Percentiles rank a stretch among this genome's conserved stretches.
Conservation (phyloP, 2,888 invertebrate species). For the Nebria salina region DNA sequence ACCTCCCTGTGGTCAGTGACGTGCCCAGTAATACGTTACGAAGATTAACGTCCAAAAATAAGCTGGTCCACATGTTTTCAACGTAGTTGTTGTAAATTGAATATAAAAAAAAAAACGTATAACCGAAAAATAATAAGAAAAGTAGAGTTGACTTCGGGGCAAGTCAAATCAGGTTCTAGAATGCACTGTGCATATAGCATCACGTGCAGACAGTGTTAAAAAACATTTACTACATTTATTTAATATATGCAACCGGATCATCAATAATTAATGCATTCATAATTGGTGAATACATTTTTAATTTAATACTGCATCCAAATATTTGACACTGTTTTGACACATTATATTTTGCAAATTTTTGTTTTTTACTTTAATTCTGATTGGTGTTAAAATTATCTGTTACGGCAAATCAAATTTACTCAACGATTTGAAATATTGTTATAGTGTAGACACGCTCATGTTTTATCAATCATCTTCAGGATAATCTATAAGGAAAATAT, state of each 20-base stretch:
- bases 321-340: slow-evolving; percentile 30
- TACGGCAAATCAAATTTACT: not conserved
- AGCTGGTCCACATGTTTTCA: slow-evolving; percentile 39
- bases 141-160: slow-evolving; percentile 14
- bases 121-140: slow-evolving; percentile 26
- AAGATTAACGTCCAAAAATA: slow-evolving; percentile 32
- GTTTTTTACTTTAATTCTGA: too few species aligned
- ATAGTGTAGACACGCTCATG: not conserved
- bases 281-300: slow-evolving; percentile 25
- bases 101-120: slow-evolving; percentile 23
- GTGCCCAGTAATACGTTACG: slow-evolving; percentile 24
- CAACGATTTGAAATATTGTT: not conserved
- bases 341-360: slow-evolving; percentile 16
- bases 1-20: slow-evolving; percentile 27
- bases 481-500: not conserved
- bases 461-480: not conserved
- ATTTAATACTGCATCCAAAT: slow-evolving; percentile 6
- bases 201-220: slow-evolving; percentile 8
- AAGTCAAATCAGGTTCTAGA: slow-evolving; percentile 6
- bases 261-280: slow-evolving; percentile 25
- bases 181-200: not conserved
- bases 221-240: slow-evolving; percentile 30
- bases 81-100: slow-evolving; percentile 41
- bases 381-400: not conserved
- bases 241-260: slow-evolving; percentile 18